Evolutionary conservation across 2,888 invertebrate genomes (phyloP).

Genomic region (Fragum sueziense): DNA sequence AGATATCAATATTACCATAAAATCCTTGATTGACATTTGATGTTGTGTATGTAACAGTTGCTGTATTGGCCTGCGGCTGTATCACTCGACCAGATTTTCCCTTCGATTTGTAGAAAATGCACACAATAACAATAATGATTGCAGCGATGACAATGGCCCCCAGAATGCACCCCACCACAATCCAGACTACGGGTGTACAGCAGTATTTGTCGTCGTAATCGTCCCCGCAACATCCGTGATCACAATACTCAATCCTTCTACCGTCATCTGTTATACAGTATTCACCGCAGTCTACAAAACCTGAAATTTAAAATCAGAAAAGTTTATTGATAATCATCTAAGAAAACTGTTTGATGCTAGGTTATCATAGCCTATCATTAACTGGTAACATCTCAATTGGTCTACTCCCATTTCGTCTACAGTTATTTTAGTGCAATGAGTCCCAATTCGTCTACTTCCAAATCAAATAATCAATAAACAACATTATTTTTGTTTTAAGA

Average conservation of each 20-base stretch:
- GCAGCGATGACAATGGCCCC: background rate
- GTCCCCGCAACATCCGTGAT: conserved; percentile 4
- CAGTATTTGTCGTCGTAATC: conserved; percentile 13
- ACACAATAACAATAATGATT: conserved; percentile 1
- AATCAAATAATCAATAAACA: too few species aligned
- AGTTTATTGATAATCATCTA: too few species aligned
- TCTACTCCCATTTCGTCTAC: too few species aligned
- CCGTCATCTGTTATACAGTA: background rate
- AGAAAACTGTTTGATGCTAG: too few species aligned
- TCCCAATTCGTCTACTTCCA: too few species aligned
- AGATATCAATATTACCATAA: conserved; percentile 4
- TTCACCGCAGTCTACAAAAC: conserved; percentile 9
- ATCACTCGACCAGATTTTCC: conserved; percentile 13
- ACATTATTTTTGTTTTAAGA: too few species aligned
- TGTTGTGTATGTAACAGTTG: conserved; percentile 9
- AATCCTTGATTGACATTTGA: conserved; percentile 8
- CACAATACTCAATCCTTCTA: background rate
- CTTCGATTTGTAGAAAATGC: conserved; percentile 6
- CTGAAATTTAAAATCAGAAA: background rate
- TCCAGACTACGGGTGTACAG: conserved; percentile 1
- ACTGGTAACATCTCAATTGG: too few species aligned
- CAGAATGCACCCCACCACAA: conserved; percentile 3
- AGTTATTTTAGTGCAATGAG: too few species aligned
- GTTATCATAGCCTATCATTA: too few species aligned
- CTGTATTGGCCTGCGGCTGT: background rate